Evolutionary conservation across 35 echinoderm and acorn worm genomes (phyloP), one percentile per base, ranked within the genome.

Genomic region (Apostichopus japonicus): DNA sequence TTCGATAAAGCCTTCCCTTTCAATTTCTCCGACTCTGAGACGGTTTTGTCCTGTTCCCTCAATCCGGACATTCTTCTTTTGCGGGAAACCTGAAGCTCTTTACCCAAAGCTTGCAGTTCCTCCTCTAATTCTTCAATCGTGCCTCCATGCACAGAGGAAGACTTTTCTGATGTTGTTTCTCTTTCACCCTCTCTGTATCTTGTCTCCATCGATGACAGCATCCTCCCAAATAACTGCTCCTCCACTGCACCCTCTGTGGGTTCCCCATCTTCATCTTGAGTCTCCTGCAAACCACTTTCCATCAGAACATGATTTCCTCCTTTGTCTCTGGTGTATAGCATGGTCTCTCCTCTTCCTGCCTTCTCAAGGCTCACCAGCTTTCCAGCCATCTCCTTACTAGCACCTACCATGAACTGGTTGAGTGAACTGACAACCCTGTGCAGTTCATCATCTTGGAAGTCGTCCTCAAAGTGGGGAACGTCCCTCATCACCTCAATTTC

Each of bases 401-500:
- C 13, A 10, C 13, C 13, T 61, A 8, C 4, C 57, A 61, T 8
- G 7, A 61, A 61, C 13, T 61, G 8, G 7, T 61, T 61, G 8
- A 61, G 13, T 61, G 57, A 61, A 13, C 57, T 61, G 13, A 75
- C 4, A 75, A 19, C 71, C 2, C 22, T 23, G 71, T 75, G 71
- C 4, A 75, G 7, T 75, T 75, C 71, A 75, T n/a, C 22, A 57
- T 84, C 81, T 22, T 84, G 81, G 53, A 57, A 84, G 5, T 84
- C 81, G 7, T 84, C 55, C 3, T 84, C 81, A 6, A 84, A 58
- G 17, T 57, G 81, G 21, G 54, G 54, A 11, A 1, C 54, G 56
- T 84, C 81, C 51, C 81, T 84, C 81, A 84, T 84, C 81, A 84
- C 81, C 54, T 84, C 81, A 1, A 84, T 23, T 19, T 84, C 81